phyloP scores from a whole-genome alignment of 1,140 invertebrate genomes.

The Meloidogyne hapla region DNA sequence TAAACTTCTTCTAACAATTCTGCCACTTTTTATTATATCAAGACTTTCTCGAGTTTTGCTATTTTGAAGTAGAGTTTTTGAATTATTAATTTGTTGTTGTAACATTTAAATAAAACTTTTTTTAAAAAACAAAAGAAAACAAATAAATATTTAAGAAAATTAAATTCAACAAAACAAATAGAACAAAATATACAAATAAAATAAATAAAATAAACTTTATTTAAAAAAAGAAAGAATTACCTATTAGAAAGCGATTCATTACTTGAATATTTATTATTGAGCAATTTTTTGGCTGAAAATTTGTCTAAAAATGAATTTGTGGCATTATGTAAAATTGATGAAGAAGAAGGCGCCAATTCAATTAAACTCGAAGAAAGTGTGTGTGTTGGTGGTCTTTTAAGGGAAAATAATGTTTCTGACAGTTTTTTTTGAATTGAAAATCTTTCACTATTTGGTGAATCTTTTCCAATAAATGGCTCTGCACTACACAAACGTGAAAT shows the following conservation, averaged over 20 bases:
- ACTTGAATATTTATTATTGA: slow-evolving; percentile 25
- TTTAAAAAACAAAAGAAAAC: not conserved
- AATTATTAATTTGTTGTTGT: not conserved
- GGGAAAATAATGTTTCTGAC: slow-evolving; percentile 19
- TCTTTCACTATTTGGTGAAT: not conserved
- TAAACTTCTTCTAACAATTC: slow-evolving; percentile 1
- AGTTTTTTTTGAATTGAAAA: slow-evolving; percentile 29
- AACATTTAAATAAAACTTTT: not conserved
- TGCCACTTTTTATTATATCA: not conserved
- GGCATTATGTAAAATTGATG: slow-evolving; percentile 1
- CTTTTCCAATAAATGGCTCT: not conserved
- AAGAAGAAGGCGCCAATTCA: slow-evolving; percentile 24
- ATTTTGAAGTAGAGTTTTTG: not conserved
- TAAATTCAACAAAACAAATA: not conserved
- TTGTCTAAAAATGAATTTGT: slow-evolving; percentile 14
- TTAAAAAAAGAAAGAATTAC: not conserved
- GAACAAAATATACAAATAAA: not conserved
- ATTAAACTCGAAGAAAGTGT: slow-evolving; percentile 23
- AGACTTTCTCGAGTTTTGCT: not conserved
- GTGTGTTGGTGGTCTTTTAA: slow-evolving; percentile 12
- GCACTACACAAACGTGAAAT: slow-evolving; percentile 16
- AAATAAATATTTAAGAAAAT: not conserved
- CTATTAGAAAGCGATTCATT: slow-evolving; percentile 18
- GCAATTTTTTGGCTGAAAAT: slow-evolving; percentile 20
- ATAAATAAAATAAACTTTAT: not conserved